A percentile compares a stretch with the other conserved stretches of the same genome.
phyloP scores from a whole-genome alignment of 2,888 invertebrate genomes.

The Heliconius sara region DNA sequence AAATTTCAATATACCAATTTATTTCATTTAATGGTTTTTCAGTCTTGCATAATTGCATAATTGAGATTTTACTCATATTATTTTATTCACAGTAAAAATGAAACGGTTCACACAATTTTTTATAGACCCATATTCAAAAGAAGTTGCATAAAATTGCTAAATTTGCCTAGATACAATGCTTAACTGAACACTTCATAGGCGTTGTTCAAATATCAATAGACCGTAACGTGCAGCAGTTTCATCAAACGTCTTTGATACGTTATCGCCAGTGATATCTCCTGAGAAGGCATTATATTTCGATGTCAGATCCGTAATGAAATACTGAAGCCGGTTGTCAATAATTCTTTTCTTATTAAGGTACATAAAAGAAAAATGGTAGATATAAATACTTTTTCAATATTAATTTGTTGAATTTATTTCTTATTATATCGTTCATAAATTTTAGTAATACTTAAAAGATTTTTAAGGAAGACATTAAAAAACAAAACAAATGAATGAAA shows the following conservation, averaged over 20 bases:
- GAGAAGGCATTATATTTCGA: slow-evolving; percentile 25
- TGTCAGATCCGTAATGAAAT: slow-evolving; percentile 21
- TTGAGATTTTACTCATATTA: no score
- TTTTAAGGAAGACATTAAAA: no score
- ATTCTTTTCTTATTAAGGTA: neutral
- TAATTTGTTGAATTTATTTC: no score
- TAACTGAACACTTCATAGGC: neutral
- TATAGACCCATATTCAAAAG: neutral
- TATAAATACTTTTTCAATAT: no score
- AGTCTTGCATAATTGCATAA: no score
- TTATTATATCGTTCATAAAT: neutral
- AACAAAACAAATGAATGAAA: no score
- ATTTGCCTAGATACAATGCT: neutral
- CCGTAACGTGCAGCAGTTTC: slow-evolving; percentile 19
- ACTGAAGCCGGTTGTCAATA: neutral
- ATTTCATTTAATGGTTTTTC: no score
- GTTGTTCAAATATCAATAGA: slow-evolving; percentile 9
- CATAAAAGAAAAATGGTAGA: neutral
- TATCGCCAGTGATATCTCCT: slow-evolving; percentile 32
- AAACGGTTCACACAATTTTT: neutral
- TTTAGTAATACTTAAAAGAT: no score
- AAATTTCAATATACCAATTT: no score
- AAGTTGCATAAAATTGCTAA: neutral
- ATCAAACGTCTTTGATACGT: slow-evolving; percentile 25
- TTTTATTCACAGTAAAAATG: no score